Evolutionary conservation across 2,113 vertebrate species (phyloP).

Genomic region (Bambusicola thoracicus): DNA sequence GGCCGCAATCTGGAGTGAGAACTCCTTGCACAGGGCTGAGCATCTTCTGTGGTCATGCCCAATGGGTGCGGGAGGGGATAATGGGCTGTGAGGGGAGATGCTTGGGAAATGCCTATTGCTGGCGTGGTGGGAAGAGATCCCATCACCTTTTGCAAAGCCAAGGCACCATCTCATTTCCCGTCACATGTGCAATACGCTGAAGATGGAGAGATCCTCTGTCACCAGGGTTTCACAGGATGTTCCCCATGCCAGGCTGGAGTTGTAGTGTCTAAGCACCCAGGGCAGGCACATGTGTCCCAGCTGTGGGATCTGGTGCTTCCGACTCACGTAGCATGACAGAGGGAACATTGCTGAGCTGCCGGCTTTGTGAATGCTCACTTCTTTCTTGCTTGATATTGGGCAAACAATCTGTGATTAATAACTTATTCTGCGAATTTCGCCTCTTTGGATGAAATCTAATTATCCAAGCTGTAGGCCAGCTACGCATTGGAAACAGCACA

Average conservation of each 20-base stretch:
- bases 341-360: rapidly evolving
- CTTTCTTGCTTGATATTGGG: background rate
- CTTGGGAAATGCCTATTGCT: background rate
- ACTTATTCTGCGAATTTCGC: background rate
- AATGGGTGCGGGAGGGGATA: background rate
- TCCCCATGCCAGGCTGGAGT: background rate
- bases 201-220: rapidly evolving
- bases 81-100: background rate
- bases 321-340: rapidly evolving
- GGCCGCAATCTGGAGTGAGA: rapidly evolving
- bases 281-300: background rate
- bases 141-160: background rate
- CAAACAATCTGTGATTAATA: constrained; percentile 20
- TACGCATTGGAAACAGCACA: background rate
- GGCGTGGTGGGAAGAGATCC: background rate
- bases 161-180: rapidly evolving
- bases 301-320: background rate
- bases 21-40: rapidly evolving
- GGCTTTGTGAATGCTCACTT: background rate
- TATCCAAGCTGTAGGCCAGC: background rate
- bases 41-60: background rate
- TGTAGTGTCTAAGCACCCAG: background rate
- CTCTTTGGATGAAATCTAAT: background rate
- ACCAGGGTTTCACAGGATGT: no score
- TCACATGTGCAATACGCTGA: rapidly evolving